A percentile compares a stretch with the other conserved stretches of the same genome.
phyloP scores from a whole-genome alignment of 2,888 invertebrate species.

The Drosophila neotestacea region DNA sequence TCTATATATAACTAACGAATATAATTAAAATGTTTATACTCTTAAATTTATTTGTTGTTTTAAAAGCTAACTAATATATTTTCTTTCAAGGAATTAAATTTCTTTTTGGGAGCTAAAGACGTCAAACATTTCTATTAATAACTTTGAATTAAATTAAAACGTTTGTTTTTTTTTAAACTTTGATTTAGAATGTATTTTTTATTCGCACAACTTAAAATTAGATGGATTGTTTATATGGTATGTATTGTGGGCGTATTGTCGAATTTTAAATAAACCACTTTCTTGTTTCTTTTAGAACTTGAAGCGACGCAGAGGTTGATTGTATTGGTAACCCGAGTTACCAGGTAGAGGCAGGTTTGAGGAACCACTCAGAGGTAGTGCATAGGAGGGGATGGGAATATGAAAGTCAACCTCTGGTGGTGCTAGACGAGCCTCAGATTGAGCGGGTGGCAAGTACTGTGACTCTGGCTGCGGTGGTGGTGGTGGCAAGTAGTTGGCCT shows the following conservation, averaged over 20 bases:
- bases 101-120: not conserved
- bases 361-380: conserved; percentile 63
- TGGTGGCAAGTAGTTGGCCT: conserved; percentile 43
- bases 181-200: conserved; percentile 41
- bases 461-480: conserved; percentile 22
- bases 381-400: conserved; percentile 81
- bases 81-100: not conserved
- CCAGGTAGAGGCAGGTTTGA: conserved; percentile 34
- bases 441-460: conserved; percentile 41
- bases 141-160: not conserved
- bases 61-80: not conserved
- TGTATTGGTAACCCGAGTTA: conserved; percentile 71
- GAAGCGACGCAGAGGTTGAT: conserved; percentile 63
- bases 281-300: conserved; percentile 40
- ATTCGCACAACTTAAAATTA: conserved; percentile 54
- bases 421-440: conserved; percentile 36
- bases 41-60: not conserved
- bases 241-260: conserved; percentile 10
- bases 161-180: not conserved
- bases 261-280: conserved; percentile 21
- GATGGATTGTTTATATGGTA: conserved; percentile 40
- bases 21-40: not conserved
- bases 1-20: too few relatives aligned
- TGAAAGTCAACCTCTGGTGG: conserved; percentile 46
- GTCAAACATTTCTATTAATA: not conserved